Base-by-base conservation (phyloP, 35 echinoderm and acorn worm species). In the Ptychodera flava region DNA sequence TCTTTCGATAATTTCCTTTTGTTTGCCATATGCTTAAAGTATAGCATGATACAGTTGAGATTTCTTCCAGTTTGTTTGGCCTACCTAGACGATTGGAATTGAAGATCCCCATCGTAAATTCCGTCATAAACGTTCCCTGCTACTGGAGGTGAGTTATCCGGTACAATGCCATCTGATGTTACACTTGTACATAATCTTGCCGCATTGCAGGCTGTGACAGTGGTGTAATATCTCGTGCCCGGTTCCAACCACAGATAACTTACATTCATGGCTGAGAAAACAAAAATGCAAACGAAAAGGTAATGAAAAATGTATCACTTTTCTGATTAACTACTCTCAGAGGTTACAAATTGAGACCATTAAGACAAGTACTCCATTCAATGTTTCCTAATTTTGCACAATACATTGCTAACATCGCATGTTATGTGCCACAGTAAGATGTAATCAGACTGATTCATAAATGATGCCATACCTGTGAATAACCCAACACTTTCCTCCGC, bases 171-270 rank as follows among this genome's bases (percentile, higher is more conserved):
- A 83, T 89, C 88, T 31, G 88, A 89, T 16, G 80, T 89, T 27
- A 84, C 88, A 27, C 38, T 76, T 27, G 88, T 89, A 83, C 88
- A 89, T 27, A 89, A 35, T 28, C 78, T 81, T 15, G 80, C 88
- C 16, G 87, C 87, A 53, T 88, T 82, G 52, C 87, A 88, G n/a
- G 87, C 87, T 33, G 79, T 88, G 10, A 88, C 81, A 16, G 88
- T 89, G 22, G 76, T 36, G 35, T 89, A 89, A 82, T 89, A 89
- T 38, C 38, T 83, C 31, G 35, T 33, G 32, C 88, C 88, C 0
- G 88, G 38, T 30, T 83, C 38, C 28, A 89, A 32, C 31, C 84
- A n/a, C 16, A 89, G 31, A 80, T 83, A 52, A 28, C 78, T 35
- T 1, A 35, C 81, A 32, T 14, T 37, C 28, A 34, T 32, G 28